Evolutionary conservation across 2,797 vertebrate species (phyloP), one percentile per base, ranked within the genome.

Genomic region (Typhlichthys eigenmanni): DNA sequence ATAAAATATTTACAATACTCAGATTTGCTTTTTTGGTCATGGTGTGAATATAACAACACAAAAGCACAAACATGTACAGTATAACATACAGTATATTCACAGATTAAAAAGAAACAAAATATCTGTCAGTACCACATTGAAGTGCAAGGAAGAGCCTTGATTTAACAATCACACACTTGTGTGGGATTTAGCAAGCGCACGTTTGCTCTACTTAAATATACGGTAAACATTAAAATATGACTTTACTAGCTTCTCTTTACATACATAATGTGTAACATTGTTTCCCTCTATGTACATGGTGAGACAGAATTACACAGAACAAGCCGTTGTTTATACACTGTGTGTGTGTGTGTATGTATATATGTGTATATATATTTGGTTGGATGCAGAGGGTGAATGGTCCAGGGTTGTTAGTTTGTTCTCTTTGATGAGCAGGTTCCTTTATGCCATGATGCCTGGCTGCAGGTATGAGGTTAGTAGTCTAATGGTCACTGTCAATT

Each of bases 71-170:
- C 86, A 90, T 87, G 82, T 79, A 75, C 68, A 29, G 24, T 29
- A 29, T 4, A 4, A 90, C 88, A 83, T 79, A 88, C 86, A 90
- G 88, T 87, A 88, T 92, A 93, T 70, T 91, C 89, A 93, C 89
- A 93, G 87, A 60, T 88, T 84, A 64, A 82, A 91, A 91, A 84
- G 83, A 91, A 90, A 93, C 90, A 88, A 87, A 87, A 76, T 92
- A 91, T 90, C 91, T 81, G 91, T 94, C 90, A 92, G 90, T 90
- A 94, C 93, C 91, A 88, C 94, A 95, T 94, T 93, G 92, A 96
- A 96, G 96, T 96, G 95, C 95, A 96, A 94, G 91, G 89, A 85
- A 91, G 92, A 93, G 88, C 90, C 91, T 93, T 87, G 89, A 92
- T 94, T 94, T 89, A 95, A 96, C 95, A 94, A 91, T 89, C 82